phyloP scores from a whole-genome alignment of 2,113 vertebrate species.

The Rhabdornis inornatus region DNA sequence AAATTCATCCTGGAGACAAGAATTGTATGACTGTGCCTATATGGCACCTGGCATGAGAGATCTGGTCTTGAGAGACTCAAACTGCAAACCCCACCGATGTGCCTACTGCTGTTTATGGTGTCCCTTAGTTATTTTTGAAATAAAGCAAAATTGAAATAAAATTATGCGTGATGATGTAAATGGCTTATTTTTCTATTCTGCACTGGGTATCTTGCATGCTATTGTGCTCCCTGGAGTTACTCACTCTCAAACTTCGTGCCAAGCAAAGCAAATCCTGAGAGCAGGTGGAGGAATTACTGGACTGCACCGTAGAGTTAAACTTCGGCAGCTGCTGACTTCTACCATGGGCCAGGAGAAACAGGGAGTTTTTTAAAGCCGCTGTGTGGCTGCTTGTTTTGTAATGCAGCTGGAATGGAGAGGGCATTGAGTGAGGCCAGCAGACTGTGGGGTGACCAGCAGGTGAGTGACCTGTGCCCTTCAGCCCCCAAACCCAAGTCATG shows the following conservation, averaged over 20 bases:
- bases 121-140: neutral
- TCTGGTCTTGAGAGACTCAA: neutral
- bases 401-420: neutral
- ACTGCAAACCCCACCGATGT: neutral
- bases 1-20: neutral
- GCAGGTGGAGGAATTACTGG: neutral
- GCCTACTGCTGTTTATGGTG: neutral
- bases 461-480: no score
- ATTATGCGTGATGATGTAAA: neutral
- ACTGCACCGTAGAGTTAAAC: rapidly evolving
- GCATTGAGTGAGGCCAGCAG: rapidly evolving
- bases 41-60: neutral
- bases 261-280: neutral
- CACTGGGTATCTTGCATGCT: no score
- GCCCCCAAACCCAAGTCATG: rapidly evolving
- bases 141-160: neutral
- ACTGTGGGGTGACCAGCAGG: neutral
- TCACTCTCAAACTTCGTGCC: neutral
- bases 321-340: neutral
- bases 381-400: neutral
- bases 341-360: rapidly evolving
- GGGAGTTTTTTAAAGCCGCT: rapidly evolving
- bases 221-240: neutral
- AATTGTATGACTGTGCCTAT: neutral
- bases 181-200: neutral